A percentile compares a stretch with the other conserved stretches of the same genome.
Evolutionary conservation across 1,140 invertebrate species (phyloP).

Genomic region (Scaptomyza hsui): DNA sequence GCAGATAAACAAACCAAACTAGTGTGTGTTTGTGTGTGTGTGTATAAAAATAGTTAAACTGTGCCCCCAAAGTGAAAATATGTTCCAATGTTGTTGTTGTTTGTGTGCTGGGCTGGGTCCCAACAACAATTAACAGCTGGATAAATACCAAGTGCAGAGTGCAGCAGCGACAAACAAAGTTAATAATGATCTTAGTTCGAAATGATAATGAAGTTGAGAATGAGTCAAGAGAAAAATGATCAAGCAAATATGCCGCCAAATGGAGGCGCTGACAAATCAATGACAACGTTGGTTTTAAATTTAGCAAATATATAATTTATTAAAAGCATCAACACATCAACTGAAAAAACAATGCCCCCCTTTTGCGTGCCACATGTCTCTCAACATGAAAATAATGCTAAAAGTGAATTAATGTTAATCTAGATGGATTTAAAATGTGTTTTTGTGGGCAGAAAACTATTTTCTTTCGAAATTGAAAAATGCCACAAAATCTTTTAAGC

Average conservation of each 20-base stretch:
- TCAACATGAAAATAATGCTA: constrained; percentile 12
- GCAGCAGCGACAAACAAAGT: constrained; percentile 10
- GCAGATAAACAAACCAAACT: neutral
- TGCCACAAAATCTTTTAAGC: neutral
- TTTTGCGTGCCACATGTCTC: neutral
- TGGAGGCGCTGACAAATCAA: constrained; percentile 71
- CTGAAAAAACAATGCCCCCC: constrained; percentile 14
- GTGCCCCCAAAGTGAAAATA: constrained; percentile 34
- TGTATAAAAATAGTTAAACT: constrained; percentile 63
- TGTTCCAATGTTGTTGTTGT: constrained; percentile 13
- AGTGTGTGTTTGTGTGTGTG: neutral
- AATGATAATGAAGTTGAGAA: constrained; percentile 14
- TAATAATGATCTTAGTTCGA: neutral
- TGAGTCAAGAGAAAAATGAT: neutral
- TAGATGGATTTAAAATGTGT: constrained; percentile 1
- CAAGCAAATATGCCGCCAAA: neutral
- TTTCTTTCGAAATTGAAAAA: neutral
- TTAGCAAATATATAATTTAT: constrained; percentile 67
- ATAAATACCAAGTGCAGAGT: constrained; percentile 60
- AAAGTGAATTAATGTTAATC: constrained; percentile 22
- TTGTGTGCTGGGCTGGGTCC: no score
- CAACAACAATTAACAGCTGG: constrained; percentile 75
- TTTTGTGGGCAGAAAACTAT: neutral
- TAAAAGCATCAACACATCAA: constrained; percentile 6
- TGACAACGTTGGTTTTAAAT: constrained; percentile 58